Conservation (phyloP, 2,797 vertebrate genomes). For the Anolis apletophallus region DNA sequence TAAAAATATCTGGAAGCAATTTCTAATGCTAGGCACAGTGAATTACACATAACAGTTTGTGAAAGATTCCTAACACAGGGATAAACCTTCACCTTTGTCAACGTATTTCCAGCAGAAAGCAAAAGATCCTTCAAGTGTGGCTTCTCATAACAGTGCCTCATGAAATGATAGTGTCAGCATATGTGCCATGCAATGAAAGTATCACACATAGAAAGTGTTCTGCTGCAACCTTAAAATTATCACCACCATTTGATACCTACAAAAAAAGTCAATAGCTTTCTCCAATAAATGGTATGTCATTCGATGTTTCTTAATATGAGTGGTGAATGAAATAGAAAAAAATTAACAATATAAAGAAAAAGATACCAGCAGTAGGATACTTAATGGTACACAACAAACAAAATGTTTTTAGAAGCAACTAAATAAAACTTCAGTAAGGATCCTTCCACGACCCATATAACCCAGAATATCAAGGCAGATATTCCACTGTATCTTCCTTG, state of each 20-base stretch:
- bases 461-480: too few relatives aligned
- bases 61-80: background rate
- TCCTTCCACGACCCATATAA: too few relatives aligned
- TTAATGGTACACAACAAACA: too few relatives aligned
- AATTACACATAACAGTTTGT: background rate
- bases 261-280: background rate
- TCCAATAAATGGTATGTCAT: background rate
- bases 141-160: constrained; percentile 9
- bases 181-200: background rate
- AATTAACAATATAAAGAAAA: too few relatives aligned
- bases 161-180: background rate
- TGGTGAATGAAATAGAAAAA: background rate
- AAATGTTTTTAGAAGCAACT: background rate
- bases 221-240: background rate
- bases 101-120: background rate
- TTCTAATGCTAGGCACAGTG: background rate
- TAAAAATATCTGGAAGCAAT: background rate
- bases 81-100: background rate
- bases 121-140: background rate
- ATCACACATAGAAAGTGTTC: background rate
- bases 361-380: too few relatives aligned
- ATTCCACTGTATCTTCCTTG: too few relatives aligned
- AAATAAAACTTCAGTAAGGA: background rate
- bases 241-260: background rate
- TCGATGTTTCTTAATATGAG: background rate